Evolutionary conservation across 2,888 invertebrate genomes (phyloP), one percentile per base, ranked within the genome.

Genomic region (Netelia inedita): DNA sequence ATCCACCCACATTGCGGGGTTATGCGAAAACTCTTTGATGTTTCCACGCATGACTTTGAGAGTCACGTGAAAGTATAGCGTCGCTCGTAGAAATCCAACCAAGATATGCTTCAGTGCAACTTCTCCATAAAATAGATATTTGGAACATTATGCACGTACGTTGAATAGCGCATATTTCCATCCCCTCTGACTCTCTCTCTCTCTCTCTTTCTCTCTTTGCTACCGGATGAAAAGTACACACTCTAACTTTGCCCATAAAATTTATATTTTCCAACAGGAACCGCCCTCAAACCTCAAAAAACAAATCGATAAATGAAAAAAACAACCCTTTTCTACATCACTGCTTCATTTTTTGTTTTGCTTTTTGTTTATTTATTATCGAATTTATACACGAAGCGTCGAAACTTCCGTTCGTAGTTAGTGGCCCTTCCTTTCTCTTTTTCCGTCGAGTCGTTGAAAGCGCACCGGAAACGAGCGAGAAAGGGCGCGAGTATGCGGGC

Each of bases 141-240:
- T 63, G 68, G 75, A 68, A 57, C 83, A 87, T 87, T 87, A 88
- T 87, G 88, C 89, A 88, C 88, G 87, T 87, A 87, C 83, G 87
- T 82, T 75, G 85, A 87, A 88, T 87, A 88, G 88, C 85, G 10
- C 78, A 82, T 66, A 50, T 66, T 5, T 55, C 50, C 55, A 71
- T 6, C 6, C 5, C 0, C 28, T n/a, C 53, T 2, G 1, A 0
- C 14, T n/a, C 16, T 16, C 16, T 53, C 16, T 8, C 6, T 35
- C 6, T 14, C 53, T 14, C 53, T 53, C 14, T 16, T n/a, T 14
- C 53, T 53, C 53, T 53, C n/a, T 53, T 21, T n/a, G 41, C 19
- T 41, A 43, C 63, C 28, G 16, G 61, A 80, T 68, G 69, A 16
- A 74, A 71, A 83, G 75, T 65, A 43, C 55, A 79, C 14, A 1